Base-by-base conservation (phyloP, 2,113 vertebrate species). In the Megaleporinus macrocephalus region DNA sequence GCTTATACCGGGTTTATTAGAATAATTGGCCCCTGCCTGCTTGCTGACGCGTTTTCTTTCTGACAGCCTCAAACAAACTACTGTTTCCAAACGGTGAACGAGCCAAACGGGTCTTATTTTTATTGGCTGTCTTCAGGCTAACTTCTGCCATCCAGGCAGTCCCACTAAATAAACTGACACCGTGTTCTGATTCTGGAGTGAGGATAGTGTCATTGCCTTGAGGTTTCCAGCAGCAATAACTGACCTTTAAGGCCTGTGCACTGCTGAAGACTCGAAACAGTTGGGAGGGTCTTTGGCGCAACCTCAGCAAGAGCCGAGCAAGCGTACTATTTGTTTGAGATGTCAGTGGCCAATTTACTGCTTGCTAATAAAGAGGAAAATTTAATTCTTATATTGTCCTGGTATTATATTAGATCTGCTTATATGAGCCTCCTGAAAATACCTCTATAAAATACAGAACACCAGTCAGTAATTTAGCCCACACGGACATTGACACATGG, bases 101-200 rank as follows among this genome's bases (percentile, higher is more conserved):
- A 55, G 79, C 79, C 62, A 12, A 66, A 65, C 44, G n/a, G 20
- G 7, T 73, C 24, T 80, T 82, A 87, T 44, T 76, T n/a, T 87
- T 83, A 86, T 85, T 86, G 70, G 30, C 63, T 89, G 82, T 87
- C 90, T 88, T 79, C 73, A 72, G 88, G 88, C 90, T 22, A 87
- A 57, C 84, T 82, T 5, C 89, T 91, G 88, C 85, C 41, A n/a
- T 6, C 6, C 33, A 36, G 33, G 33, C 33, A 36, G 66, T 70
- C n/a, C 29, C 24, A 16, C 12, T 18, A 70, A 62, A 71, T 71
- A 3, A 61, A 26, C 5, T 26, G 73, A 22, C 20, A 62, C 7
- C 41, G 9, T 61, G 73, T 24, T 82, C 13, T 49, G 13, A 47
- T 62, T 51, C 16, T 29, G 20, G 26, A 63, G n/a, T 2, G 24